Conservation (phyloP, 2,888 invertebrate species). For the Endotricha flammealis region DNA sequence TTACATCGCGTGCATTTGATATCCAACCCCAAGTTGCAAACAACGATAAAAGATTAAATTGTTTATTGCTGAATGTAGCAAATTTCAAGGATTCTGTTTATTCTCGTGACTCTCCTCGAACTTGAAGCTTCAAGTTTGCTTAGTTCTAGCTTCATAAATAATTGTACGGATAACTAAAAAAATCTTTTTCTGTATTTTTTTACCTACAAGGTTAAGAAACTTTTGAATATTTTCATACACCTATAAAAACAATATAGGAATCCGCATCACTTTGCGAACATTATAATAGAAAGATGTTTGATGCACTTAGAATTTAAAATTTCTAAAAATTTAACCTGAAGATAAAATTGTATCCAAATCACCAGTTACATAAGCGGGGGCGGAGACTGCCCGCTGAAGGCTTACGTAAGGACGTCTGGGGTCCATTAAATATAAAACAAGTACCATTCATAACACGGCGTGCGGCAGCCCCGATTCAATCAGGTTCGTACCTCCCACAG, state of each 20-base stretch:
- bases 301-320: constrained; percentile 41
- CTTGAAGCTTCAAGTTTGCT: too few relatives aligned
- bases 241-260: too few relatives aligned
- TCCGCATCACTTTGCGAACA: constrained; percentile 17
- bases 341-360: constrained; percentile 47
- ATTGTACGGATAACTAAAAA: too few relatives aligned
- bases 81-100: constrained; percentile 1
- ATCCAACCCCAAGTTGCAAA: too few relatives aligned
- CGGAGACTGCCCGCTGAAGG: constrained; percentile 43
- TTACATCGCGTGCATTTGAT: constrained; percentile 15
- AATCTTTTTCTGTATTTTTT: too few relatives aligned
- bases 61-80: constrained; percentile 3
- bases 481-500: not conserved
- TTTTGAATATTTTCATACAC: too few relatives aligned
- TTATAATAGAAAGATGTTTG: constrained; percentile 26
- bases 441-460: constrained; percentile 29
- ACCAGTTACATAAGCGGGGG: constrained; percentile 69
- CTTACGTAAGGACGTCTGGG: constrained; percentile 68
- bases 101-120: too few relatives aligned
- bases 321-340: constrained; percentile 40
- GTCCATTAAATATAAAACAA: constrained; percentile 29
- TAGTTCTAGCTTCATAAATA: too few relatives aligned
- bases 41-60: too few relatives aligned
- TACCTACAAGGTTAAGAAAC: too few relatives aligned
- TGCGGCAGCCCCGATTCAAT: not conserved